Percentiles rank a stretch among this genome's conserved stretches.
phyloP scores from a whole-genome alignment of 2,888 invertebrate species.

The Ornithoptera alexandrae region DNA sequence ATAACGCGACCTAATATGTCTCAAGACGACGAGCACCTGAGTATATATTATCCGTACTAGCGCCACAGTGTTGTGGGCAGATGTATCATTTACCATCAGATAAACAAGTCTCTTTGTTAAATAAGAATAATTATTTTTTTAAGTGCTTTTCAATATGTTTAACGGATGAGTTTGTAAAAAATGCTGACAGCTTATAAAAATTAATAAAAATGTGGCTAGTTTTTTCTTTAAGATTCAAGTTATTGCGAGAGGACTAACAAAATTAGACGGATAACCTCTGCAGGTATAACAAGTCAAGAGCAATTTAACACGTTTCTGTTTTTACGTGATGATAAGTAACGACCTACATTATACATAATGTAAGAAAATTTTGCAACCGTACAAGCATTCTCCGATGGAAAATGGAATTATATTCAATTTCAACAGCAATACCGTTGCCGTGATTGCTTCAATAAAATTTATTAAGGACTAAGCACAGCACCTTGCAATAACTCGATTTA shows the following conservation, averaged over 20 bases:
- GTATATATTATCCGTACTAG: too few relatives aligned
- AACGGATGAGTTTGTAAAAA: too few relatives aligned
- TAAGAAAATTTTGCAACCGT: conserved; percentile 26
- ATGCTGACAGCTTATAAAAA: too few relatives aligned
- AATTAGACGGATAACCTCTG: conserved; percentile 22
- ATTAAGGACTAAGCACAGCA: conserved; percentile 28
- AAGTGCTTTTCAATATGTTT: too few relatives aligned
- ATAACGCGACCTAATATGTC: too few relatives aligned
- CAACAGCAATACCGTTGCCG: conserved; percentile 22
- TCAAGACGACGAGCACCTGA: too few relatives aligned
- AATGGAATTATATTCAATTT: conserved; percentile 24
- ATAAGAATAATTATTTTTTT: too few relatives aligned
- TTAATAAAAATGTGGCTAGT: too few relatives aligned
- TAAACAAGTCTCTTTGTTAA: too few relatives aligned
- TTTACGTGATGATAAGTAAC: conserved; percentile 25
- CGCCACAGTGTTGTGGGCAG: too few relatives aligned
- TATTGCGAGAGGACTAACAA: conserved; percentile 9
- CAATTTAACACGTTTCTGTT: conserved; percentile 21
- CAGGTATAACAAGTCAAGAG: conserved; percentile 20
- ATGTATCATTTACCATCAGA: too few relatives aligned
- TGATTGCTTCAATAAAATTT: conserved; percentile 21
- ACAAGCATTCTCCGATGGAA: conserved; percentile 23
- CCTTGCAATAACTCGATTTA: conserved; percentile 33
- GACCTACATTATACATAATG: conserved; percentile 27
- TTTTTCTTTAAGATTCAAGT: neutral